These are phyloP conservation scores for Berghia stephanieae DNA, from an alignment of 1,140 invertebrate species.

Conservation along the genomic window DNA sequence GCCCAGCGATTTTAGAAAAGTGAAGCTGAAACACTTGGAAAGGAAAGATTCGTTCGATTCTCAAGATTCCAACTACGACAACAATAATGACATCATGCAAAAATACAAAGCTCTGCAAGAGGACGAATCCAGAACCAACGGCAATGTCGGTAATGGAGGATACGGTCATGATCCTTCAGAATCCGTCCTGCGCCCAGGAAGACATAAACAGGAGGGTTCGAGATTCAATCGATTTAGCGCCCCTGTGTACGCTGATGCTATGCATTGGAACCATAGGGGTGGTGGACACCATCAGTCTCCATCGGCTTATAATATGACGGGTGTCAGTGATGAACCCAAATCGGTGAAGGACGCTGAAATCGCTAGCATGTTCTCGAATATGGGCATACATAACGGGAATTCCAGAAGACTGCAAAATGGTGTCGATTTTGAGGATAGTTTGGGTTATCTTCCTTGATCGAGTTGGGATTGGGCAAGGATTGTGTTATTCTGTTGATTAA, in stretches of 20 bases:
- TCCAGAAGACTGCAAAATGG: conserved; percentile 24
- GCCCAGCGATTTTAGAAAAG: conserved; percentile 30
- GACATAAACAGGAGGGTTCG: not conserved
- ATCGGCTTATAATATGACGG: conserved; percentile 30
- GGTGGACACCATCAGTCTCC: not conserved
- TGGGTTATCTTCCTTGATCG: conserved; percentile 50
- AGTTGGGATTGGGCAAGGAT: too few relatives aligned
- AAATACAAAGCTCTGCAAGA: conserved; percentile 34
- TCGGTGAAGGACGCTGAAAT: conserved; percentile 43
- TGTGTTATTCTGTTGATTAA: too few relatives aligned
- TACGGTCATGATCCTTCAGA: not conserved
- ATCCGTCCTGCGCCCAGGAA: not conserved
- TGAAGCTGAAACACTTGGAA: conserved; percentile 35
- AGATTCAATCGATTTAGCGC: conserved; percentile 22
- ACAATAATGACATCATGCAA: conserved; percentile 30
- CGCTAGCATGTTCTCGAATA: conserved; percentile 45
- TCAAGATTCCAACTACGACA: conserved; percentile 25
- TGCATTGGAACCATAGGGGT: not conserved
- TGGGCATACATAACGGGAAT: conserved; percentile 32
- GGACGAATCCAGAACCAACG: conserved; percentile 25
- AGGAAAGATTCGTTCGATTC: not conserved
- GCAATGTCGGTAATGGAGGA: conserved; percentile 12
- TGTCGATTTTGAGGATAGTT: conserved; percentile 47
- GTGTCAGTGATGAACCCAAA: not conserved
- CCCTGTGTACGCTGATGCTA: not conserved